Evolutionary conservation across 2,113 vertebrate genomes (phyloP), one percentile per base, ranked within the genome.

Genomic region (Nibea albiflora): DNA sequence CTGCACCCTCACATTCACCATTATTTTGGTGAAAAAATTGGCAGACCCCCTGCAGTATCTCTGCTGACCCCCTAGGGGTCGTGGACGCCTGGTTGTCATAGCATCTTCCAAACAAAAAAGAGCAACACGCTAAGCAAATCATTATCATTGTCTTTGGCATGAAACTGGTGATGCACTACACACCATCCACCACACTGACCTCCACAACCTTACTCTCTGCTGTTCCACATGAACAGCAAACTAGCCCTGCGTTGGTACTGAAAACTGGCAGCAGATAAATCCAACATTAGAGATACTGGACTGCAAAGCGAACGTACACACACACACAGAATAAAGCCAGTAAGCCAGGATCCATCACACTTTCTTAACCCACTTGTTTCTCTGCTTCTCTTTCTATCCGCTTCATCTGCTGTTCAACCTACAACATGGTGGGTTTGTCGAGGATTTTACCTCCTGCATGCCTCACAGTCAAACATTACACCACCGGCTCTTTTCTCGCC

Each of bases 391-490:
- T 73, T 56, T 20, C 28, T 56, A 65, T 76, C 63, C 49, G n/a
- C 61, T 56, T 47, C 57, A 75, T 84, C 78, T 83, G 73, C 61
- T 85, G 54, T 68, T 86, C 81, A 74, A 81, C 81, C 76, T 42
- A 44, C 77, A 77, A 44, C 50, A 6, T 39, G 1, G 26, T 77
- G 73, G 49, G 61, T 79, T 84, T 70, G 70, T 61, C 63, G 70
- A 70, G 69, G 81, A 31, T 75, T 75, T 73, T 71, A 74, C 39
- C 66, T 56, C 70, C 56, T 57, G 72, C 35, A 63, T 75, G 82
- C 84, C 73, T 74, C 39, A 20, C 53, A 80, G 50, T 88, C 65
- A 87, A 85, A 85, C 46, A 80, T 73, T 72, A 76, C 86, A 87
- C 73, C 54, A 47, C 8, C 11, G 44, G 73, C 63, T 80, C n/a